Evolutionary conservation across 2,797 vertebrate genomes (phyloP).

Genomic region (Falco columbarius): DNA sequence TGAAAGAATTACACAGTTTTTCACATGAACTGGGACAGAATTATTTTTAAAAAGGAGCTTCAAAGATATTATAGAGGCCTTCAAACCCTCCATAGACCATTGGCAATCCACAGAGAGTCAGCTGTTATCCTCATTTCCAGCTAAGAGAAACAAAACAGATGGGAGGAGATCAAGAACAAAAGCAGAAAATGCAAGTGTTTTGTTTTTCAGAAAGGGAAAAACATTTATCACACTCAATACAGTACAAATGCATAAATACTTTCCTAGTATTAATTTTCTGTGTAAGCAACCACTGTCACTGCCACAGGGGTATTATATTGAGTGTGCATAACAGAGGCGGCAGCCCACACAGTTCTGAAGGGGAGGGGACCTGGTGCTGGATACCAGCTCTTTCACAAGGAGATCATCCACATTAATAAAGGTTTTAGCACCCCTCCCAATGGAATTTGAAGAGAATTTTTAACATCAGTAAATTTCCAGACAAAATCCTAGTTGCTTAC

Average conservation of each 20-base stretch:
- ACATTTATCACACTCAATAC: slow-evolving; percentile 54
- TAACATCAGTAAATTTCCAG: slow-evolving; percentile 42
- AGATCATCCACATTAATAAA: background rate
- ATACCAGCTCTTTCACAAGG: background rate
- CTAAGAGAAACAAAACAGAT: slow-evolving; percentile 56
- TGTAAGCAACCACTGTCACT: slow-evolving; percentile 36
- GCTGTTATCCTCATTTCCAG: slow-evolving; percentile 57
- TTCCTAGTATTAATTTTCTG: slow-evolving; percentile 55
- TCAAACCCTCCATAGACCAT: slow-evolving; percentile 42
- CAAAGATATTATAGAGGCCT: slow-evolving; percentile 8
- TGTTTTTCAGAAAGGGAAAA: slow-evolving; percentile 54
- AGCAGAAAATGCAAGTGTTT: slow-evolving; percentile 57
- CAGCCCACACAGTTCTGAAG: background rate
- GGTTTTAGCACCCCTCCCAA: background rate
- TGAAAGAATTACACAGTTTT: slow-evolving; percentile 56
- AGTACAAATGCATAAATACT: slow-evolving; percentile 49
- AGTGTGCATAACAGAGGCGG: background rate
- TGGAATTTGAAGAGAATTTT: slow-evolving; percentile 46
- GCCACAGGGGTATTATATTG: slow-evolving; percentile 10
- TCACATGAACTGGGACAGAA: slow-evolving; percentile 17
- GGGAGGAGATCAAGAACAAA: slow-evolving; percentile 51
- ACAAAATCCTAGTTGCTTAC: slow-evolving; percentile 7
- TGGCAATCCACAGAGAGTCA: slow-evolving; percentile 30
- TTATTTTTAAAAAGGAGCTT: slow-evolving; percentile 21
- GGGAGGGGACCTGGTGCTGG: background rate